phyloP scores from a whole-genome alignment of 2,888 invertebrate species.

The Pantelozetes paolii region DNA sequence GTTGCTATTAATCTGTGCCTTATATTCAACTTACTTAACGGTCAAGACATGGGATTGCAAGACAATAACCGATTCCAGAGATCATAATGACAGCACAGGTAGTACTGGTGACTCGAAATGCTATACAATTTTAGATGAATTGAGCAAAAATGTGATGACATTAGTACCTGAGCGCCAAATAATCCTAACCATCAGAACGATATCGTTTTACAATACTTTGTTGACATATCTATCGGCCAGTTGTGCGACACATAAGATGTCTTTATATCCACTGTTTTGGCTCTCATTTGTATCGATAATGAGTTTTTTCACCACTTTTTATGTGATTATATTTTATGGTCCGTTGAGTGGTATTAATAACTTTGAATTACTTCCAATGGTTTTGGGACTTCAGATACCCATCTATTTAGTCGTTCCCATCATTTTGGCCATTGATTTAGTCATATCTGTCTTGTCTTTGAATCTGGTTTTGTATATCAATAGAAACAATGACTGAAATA shows the following conservation, averaged over 20 bases:
- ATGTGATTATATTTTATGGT: background rate
- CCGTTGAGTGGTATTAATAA: constrained; percentile 24
- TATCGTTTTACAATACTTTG: background rate
- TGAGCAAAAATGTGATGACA: background rate
- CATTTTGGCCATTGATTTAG: background rate
- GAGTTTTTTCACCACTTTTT: background rate
- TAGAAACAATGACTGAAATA: too few relatives aligned
- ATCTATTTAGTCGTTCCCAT: background rate
- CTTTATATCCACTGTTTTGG: background rate
- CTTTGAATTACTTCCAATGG: constrained; percentile 1
- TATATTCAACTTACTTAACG: background rate
- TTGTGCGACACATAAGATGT: background rate
- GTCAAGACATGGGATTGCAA: background rate
- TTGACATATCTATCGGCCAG: background rate
- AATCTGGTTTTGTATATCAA: constrained; percentile 1
- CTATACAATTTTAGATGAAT: background rate
- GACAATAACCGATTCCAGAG: background rate
- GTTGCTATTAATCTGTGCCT: background rate
- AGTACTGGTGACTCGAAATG: background rate
- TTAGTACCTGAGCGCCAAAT: background rate
- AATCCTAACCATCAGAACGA: background rate
- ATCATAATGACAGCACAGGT: background rate
- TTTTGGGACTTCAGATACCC: background rate
- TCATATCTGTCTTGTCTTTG: background rate
- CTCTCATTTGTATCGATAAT: background rate